Evolutionary conservation across 2,888 invertebrate genomes (phyloP).

Genomic region (Neoascia interrupta): DNA sequence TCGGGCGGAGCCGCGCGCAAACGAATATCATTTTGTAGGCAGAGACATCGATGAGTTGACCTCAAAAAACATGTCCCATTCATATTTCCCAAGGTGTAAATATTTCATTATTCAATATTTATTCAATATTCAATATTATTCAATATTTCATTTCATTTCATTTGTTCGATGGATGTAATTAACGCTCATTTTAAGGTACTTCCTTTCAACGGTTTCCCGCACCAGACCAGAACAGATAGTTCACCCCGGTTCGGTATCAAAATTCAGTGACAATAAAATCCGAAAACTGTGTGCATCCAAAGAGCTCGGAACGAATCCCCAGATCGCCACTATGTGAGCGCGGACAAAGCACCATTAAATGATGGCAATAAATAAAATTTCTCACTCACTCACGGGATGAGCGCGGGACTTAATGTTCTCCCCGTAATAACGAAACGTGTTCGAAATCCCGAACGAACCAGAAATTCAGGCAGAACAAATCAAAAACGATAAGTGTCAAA

Average conservation of each 20-base stretch:
- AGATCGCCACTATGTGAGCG: conserved; percentile 1
- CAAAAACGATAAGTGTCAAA: conserved; percentile 70
- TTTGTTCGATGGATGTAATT: conserved; percentile 61
- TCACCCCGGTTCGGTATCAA: conserved; percentile 13
- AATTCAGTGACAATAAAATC: conserved; percentile 54
- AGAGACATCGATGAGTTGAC: conserved; percentile 31
- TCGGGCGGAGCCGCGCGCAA: too few relatives aligned
- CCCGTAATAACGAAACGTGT: conserved; percentile 55
- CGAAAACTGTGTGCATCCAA: conserved; percentile 33
- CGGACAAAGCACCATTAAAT: conserved; percentile 46
- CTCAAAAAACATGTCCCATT: conserved; percentile 53
- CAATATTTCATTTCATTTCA: too few relatives aligned
- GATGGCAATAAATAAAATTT: conserved; percentile 64
- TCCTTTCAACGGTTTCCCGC: conserved; percentile 41
- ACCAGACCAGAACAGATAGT: not conserved
- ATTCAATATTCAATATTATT: too few relatives aligned
- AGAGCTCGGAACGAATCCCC: conserved; percentile 29
- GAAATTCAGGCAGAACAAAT: conserved; percentile 66
- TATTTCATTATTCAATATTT: too few relatives aligned
- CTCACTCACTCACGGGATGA: conserved; percentile 47
- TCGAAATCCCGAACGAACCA: conserved; percentile 62
- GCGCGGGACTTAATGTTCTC: conserved; percentile 26
- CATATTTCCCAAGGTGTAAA: conserved; percentile 52
- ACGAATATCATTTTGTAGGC: too few relatives aligned
- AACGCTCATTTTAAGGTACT: conserved; percentile 50